phyloP scores from a whole-genome alignment of 2,888 invertebrate genomes.

The Drosophila hawaiiensis region DNA sequence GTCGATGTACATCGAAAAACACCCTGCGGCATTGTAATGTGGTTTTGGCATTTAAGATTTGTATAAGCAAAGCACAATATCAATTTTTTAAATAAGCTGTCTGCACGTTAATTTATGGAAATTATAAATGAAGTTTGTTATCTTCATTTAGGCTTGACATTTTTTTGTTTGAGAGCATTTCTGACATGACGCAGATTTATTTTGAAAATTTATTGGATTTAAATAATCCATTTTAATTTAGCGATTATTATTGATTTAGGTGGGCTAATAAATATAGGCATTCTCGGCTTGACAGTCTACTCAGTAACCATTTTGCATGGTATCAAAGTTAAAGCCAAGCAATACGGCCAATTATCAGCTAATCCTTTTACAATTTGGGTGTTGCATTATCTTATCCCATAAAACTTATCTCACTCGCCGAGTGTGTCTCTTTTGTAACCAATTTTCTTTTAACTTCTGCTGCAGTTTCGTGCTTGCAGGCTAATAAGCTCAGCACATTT shows the following conservation, averaged over 20 bases:
- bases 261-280: not conserved
- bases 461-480: conserved; percentile 36
- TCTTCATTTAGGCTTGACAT: conserved; percentile 2
- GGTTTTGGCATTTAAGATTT: conserved; percentile 19
- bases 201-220: not conserved
- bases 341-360: conserved; percentile 23
- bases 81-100: conserved; percentile 31
- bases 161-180: not conserved
- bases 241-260: not conserved
- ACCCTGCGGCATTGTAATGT: conserved; percentile 19
- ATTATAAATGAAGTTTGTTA: conserved; percentile 20
- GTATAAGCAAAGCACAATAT: conserved; percentile 26
- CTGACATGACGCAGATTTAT: not conserved
- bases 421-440: not conserved
- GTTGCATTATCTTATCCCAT: conserved; percentile 19
- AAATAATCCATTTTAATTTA: not conserved
- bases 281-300: not conserved
- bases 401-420: conserved; percentile 12
- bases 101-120: conserved; percentile 33
- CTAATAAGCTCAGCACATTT: conserved; percentile 59
- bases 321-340: not conserved
- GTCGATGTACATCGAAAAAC: conserved; percentile 6
- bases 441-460: conserved; percentile 29
- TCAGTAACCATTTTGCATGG: not conserved
- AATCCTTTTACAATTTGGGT: conserved; percentile 9